Evolutionary conservation across 2,797 vertebrate species (phyloP).

Genomic region (Enteromius thamalakanensis): DNA sequence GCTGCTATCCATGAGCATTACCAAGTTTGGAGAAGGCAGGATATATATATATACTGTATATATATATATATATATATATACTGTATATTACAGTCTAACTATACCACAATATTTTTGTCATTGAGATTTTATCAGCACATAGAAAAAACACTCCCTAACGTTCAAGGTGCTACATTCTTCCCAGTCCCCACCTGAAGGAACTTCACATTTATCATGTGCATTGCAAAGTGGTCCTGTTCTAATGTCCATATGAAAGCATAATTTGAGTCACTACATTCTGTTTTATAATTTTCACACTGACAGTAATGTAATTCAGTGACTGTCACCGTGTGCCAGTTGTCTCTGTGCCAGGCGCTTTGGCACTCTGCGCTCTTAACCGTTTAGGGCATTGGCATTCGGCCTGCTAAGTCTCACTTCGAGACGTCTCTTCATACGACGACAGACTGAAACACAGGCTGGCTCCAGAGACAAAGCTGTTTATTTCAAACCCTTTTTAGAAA

Average conservation of each 20-base stretch:
- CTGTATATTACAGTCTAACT: not conserved
- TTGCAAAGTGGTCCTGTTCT: constrained; percentile 62
- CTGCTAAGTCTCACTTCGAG: constrained; percentile 53
- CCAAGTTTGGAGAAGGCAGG: no score
- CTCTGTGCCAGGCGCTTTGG: constrained; percentile 73
- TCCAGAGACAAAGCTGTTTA: constrained; percentile 56
- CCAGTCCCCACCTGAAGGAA: constrained; percentile 21
- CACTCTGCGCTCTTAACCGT: constrained; percentile 76
- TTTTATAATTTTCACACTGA: constrained; percentile 72
- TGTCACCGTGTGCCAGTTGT: constrained; percentile 73
- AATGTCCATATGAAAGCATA: constrained; percentile 67
- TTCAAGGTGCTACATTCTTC: constrained; percentile 45
- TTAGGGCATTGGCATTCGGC: constrained; percentile 74
- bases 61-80: no score
- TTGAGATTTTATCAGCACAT: not conserved
- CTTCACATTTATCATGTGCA: constrained; percentile 63
- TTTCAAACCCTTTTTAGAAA: constrained; percentile 50
- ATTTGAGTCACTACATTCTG: constrained; percentile 67
- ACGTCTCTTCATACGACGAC: constrained; percentile 57
- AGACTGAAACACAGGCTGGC: constrained; percentile 47
- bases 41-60: no score
- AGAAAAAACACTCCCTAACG: not conserved
- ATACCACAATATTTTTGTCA: not conserved
- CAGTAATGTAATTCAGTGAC: constrained; percentile 74
- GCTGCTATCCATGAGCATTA: no score